Base-by-base conservation (phyloP, 2,113 vertebrate species). In the Periophthalmodon schlosseri region DNA sequence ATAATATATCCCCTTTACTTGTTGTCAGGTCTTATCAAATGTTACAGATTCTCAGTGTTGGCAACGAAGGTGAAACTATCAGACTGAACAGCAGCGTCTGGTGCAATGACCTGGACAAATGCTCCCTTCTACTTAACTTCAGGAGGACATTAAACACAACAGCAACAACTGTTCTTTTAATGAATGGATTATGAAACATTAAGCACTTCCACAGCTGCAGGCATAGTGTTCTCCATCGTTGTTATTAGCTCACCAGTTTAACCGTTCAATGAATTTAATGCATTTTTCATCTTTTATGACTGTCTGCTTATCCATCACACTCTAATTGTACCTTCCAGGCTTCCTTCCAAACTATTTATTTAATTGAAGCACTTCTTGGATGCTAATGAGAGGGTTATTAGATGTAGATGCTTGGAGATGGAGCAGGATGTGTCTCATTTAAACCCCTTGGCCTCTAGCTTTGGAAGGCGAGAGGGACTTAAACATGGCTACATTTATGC, bases 401-500 rank as follows among this genome's bases (percentile, higher is more conserved):
- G 34, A 69, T 69, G 0, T 28, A 21, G 39, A 49, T 79, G 6
- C 44, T 20, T n/a, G 18, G 63, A 66, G 12, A 56, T 57, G 34
- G 12, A 57, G 10, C 44, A 67, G 57, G 49, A 23, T 16, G 11
- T 16, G 11, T 57, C 21, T 68, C 16, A 47, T 52, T 13, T 44
- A 44, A 70, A 67, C 47, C 23, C 15, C 57, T 60, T 58, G 56
- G 2, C 23, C 20, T 72, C 11, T 9, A 44, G 21, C 23, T 52
- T 21, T 12, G 33, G 70, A 63, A 58, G n/a, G 33, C 28, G n/a
- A n/a, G 65, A 56, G 52, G 34, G 57, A 81, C 75, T 64, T 44
- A 69, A 21, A 36, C 23, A 69, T 13, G 47, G 20, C 49, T 68
- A 72, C 18, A 76, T 63, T 56, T 69, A 75, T 82, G 61, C 65